These are phyloP conservation scores for Sporophila hypoxantha DNA, from an alignment of 2,113 vertebrate genomes.

Conservation along the genomic window DNA sequence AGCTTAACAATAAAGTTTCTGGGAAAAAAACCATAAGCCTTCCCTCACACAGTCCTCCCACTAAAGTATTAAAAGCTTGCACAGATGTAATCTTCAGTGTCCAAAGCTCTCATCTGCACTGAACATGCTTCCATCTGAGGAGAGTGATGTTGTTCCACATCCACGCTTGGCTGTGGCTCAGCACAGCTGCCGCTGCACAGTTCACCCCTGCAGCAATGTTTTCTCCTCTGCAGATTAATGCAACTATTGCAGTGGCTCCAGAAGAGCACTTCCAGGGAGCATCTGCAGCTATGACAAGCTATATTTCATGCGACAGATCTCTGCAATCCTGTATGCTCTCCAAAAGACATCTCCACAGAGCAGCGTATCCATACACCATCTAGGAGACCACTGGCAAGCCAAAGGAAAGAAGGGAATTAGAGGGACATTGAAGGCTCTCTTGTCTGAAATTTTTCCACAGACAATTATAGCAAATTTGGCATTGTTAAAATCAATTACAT, in stretches of 20 bases:
- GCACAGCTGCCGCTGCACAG: background rate
- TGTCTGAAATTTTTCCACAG: background rate
- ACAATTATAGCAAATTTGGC: background rate
- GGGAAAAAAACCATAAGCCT: background rate
- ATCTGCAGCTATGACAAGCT: background rate
- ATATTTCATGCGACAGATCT: background rate
- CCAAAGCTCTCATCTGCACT: background rate
- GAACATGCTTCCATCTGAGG: background rate
- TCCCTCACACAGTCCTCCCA: background rate
- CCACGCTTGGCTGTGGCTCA: background rate
- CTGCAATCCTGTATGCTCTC: background rate
- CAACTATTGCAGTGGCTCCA: background rate
- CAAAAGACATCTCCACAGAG: background rate
- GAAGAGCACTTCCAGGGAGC: background rate
- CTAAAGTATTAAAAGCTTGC: background rate
- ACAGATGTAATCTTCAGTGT: background rate
- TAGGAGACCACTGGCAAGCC: background rate
- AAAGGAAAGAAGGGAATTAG: background rate
- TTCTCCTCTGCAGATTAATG: background rate
- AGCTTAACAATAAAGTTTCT: background rate
- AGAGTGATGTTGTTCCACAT: background rate
- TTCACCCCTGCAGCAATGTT: background rate
- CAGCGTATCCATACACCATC: fast-evolving
- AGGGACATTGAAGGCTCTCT: background rate
- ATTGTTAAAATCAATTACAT: background rate